Evolutionary conservation across 2,113 vertebrate species (phyloP).

Genomic region (human): DNA sequence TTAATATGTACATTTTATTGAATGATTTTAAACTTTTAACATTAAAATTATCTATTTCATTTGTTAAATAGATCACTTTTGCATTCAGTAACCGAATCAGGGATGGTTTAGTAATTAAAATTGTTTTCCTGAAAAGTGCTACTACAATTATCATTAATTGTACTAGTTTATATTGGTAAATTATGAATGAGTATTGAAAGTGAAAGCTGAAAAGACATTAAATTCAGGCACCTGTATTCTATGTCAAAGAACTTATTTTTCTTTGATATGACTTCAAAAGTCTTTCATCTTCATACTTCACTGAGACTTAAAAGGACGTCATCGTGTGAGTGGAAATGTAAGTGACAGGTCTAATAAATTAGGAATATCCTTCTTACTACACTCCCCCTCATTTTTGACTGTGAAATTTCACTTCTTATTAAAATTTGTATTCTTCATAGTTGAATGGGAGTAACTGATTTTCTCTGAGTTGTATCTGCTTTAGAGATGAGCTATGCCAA

Average conservation of each 20-base stretch:
- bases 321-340: constrained; percentile 36
- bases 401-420: constrained; percentile 67
- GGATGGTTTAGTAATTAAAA: background rate
- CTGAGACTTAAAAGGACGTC: constrained; percentile 55
- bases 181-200: background rate
- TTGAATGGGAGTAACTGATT: background rate
- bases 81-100: background rate
- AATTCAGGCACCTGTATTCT: background rate
- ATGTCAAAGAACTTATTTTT: constrained; percentile 29
- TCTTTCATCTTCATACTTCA: constrained; percentile 57
- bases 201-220: constrained; percentile 10
- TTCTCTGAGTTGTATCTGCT: constrained; percentile 24
- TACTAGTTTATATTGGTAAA: background rate
- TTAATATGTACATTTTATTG: background rate
- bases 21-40: background rate
- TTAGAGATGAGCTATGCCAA: background rate
- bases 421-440: constrained; percentile 59
- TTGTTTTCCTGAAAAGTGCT: background rate
- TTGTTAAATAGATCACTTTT: background rate
- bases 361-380: constrained; percentile 36
- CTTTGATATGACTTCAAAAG: constrained; percentile 47
- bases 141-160: background rate
- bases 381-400: constrained; percentile 27
- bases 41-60: background rate
- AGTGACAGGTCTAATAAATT: constrained; percentile 70